Conservation (phyloP, 1,140 invertebrate genomes). For the Platorchestia sp. region DNA sequence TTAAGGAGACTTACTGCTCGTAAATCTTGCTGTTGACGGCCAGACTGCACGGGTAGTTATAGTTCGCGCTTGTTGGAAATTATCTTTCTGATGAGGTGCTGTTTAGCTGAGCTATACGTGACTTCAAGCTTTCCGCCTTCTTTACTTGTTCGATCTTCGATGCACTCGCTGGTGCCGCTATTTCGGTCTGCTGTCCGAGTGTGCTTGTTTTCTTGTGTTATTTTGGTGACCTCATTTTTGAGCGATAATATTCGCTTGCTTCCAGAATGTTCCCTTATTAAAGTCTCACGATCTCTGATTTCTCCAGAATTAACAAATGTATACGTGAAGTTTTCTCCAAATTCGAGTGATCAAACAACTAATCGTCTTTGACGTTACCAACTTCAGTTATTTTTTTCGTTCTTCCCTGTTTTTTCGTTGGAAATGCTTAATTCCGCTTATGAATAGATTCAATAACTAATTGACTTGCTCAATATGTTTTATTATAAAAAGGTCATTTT, state of each 20-base stretch:
- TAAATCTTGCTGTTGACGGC: neutral
- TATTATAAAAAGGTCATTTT: neutral
- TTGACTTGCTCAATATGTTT: neutral
- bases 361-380: neutral
- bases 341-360: neutral
- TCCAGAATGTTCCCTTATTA: neutral
- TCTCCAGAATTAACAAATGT: neutral
- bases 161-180: neutral
- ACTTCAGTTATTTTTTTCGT: neutral
- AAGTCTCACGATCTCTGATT: neutral
- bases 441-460: neutral
- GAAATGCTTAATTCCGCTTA: neutral
- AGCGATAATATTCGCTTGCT: neutral
- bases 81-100: neutral
- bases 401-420: neutral
- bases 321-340: neutral
- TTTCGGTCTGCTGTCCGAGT: neutral
- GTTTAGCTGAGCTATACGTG: neutral
- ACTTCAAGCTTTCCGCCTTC: neutral
- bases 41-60: neutral
- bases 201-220: neutral
- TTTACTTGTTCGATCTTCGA: neutral
- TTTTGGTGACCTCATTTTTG: neutral
- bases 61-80: neutral
- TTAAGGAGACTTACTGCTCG: neutral